Evolutionary conservation across 1,140 invertebrate species (phyloP).

Genomic region (Drosophila rhopaloa): DNA sequence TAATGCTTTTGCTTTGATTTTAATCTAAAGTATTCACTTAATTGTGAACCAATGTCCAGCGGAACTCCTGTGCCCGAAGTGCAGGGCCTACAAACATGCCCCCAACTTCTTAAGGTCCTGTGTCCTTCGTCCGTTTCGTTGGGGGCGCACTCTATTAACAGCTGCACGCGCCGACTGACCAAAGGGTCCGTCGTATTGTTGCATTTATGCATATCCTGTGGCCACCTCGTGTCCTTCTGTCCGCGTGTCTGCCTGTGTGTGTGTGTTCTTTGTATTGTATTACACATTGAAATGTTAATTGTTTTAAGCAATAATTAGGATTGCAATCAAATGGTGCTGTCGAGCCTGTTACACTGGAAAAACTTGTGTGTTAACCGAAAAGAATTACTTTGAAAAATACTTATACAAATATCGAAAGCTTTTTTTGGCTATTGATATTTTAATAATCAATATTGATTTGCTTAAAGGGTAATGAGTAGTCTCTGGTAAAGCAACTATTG

Average conservation of each 20-base stretch:
- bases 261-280: constrained; percentile 59
- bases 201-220: constrained; percentile 81
- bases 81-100: constrained; percentile 15
- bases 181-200: constrained; percentile 60
- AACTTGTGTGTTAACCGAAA: too few relatives aligned
- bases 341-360: constrained; percentile 4
- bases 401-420: too few relatives aligned
- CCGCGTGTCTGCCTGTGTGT: constrained; percentile 12
- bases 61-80: not conserved
- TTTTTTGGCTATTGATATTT: too few relatives aligned
- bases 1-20: not conserved
- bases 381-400: too few relatives aligned
- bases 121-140: constrained; percentile 23
- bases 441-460: too few relatives aligned
- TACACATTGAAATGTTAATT: constrained; percentile 83
- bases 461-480: too few relatives aligned
- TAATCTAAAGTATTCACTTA: not conserved
- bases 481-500: too few relatives aligned
- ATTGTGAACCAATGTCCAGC: not conserved
- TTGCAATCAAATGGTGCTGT: constrained; percentile 69
- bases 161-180: constrained; percentile 50
- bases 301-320: constrained; percentile 83
- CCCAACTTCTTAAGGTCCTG: not conserved
- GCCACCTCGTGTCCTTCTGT: constrained; percentile 34
- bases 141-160: constrained; percentile 47